Percentiles rank a stretch among this genome's conserved stretches.
phyloP scores from a whole-genome alignment of 2,797 vertebrate genomes.

The Sebastiscus tertius region DNA sequence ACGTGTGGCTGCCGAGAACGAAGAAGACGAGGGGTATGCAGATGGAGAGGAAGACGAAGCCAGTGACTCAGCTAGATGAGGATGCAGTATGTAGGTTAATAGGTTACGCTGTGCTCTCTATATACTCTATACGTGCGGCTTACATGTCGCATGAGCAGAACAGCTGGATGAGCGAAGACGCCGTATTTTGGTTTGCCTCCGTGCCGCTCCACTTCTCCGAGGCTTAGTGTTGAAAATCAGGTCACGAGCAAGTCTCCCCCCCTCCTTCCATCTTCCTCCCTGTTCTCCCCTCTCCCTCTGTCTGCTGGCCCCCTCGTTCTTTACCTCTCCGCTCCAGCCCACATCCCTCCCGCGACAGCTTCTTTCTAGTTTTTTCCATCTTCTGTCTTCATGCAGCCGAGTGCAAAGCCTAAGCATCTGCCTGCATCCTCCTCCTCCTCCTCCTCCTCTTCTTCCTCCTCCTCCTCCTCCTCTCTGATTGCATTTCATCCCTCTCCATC shows the following conservation, averaged over 20 bases:
- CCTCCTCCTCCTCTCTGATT: conserved; percentile 37
- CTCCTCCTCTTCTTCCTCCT: conserved; percentile 9
- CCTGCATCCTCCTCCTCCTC: conserved; percentile 15
- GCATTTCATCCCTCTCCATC: conserved; percentile 24
- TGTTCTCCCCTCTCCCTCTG: conserved; percentile 19
- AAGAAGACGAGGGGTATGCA: neutral
- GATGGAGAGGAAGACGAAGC: conserved; percentile 1
- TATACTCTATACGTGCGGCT: neutral
- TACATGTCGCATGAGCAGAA: neutral
- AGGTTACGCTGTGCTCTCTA: neutral
- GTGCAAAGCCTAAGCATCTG: conserved; percentile 10
- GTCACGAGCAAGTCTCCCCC: conserved; percentile 62
- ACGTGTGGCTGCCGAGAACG: neutral
- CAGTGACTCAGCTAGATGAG: conserved; percentile 57
- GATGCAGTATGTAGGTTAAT: conserved; percentile 46
- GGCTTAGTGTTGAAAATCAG: conserved; percentile 76
- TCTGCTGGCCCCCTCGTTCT: conserved; percentile 32
- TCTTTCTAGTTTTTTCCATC: neutral
- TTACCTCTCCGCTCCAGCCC: conserved; percentile 29
- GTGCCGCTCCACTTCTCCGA: conserved; percentile 63
- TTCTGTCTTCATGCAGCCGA: conserved; percentile 9
- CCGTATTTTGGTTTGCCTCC: conserved; percentile 22
- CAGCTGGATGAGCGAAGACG: conserved; percentile 27
- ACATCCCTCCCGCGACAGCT: conserved; percentile 9
- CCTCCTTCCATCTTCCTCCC: conserved; percentile 20